Evolutionary conservation across 2,797 vertebrate species (phyloP).

Genomic region (Fundulus diaphanus): DNA sequence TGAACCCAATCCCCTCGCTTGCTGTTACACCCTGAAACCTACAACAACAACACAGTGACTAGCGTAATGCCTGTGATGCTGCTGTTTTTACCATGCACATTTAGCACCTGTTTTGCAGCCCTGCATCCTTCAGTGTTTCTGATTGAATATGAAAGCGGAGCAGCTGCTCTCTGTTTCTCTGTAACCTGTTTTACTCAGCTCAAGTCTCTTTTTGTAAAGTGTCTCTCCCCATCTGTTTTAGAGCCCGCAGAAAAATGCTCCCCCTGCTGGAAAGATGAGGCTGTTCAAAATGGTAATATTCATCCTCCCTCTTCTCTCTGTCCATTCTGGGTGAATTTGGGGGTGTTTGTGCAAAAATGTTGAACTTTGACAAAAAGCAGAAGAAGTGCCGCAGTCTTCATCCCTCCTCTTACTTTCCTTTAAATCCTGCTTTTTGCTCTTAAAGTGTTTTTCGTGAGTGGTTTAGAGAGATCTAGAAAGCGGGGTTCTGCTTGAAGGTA

Average conservation of each 20-base stretch:
- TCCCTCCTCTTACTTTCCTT: background rate
- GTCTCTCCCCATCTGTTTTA: slow-evolving; percentile 73
- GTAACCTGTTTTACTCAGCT: slow-evolving; percentile 43
- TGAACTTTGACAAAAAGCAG: slow-evolving; percentile 1
- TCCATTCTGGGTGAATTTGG: slow-evolving; percentile 32
- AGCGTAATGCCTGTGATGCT: slow-evolving; percentile 1
- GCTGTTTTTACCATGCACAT: slow-evolving; percentile 7
- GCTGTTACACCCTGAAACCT: slow-evolving; percentile 5
- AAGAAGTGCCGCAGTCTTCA: background rate
- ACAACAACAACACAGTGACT: background rate
- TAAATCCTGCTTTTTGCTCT: background rate
- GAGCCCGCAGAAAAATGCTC: slow-evolving; percentile 81
- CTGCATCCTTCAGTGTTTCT: slow-evolving; percentile 16
- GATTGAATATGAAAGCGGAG: slow-evolving; percentile 28
- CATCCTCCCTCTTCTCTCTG: slow-evolving; percentile 46
- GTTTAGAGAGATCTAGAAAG: background rate
- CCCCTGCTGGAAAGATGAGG: slow-evolving; percentile 80
- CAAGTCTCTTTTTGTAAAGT: slow-evolving; percentile 49
- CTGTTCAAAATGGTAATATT: slow-evolving; percentile 81
- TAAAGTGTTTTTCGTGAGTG: background rate
- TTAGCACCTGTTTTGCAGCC: slow-evolving; percentile 7
- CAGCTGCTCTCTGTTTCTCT: slow-evolving; percentile 14
- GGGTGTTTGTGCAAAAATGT: slow-evolving; percentile 4
- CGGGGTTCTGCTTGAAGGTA: background rate
- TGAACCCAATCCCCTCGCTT: background rate